Conservation (phyloP, 2,113 vertebrate species). For the Lasiurus borealis region DNA sequence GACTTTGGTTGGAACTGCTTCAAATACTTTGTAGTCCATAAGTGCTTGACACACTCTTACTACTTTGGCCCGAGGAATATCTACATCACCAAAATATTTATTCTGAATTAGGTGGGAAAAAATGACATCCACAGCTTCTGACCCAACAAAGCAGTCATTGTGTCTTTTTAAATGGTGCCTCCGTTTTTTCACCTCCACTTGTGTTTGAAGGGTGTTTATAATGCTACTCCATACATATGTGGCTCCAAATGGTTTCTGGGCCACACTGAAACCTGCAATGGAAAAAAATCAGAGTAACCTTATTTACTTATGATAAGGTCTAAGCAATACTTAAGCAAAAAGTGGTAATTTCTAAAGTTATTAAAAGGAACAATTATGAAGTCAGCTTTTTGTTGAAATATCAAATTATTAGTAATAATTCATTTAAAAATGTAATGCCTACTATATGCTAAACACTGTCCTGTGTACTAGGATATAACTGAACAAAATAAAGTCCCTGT, state of each 20-base stretch:
- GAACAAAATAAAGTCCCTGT: slow-evolving; percentile 40
- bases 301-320: background rate
- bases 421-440: background rate
- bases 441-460: background rate
- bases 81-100: slow-evolving; percentile 94
- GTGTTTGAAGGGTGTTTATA: slow-evolving; percentile 92
- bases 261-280: slow-evolving; percentile 90
- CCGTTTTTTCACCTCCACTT: slow-evolving; percentile 95
- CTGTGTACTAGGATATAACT: background rate
- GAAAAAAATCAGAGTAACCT: slow-evolving; percentile 27
- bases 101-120: slow-evolving; percentile 95
- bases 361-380: background rate
- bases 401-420: background rate
- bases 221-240: slow-evolving; percentile 97
- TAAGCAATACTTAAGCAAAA: background rate
- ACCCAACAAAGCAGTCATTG: slow-evolving; percentile 96
- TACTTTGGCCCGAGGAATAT: slow-evolving; percentile 95
- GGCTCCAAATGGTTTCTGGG: slow-evolving; percentile 95
- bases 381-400: slow-evolving; percentile 29
- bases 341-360: slow-evolving; percentile 18
- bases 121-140: slow-evolving; percentile 95
- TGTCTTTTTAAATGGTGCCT: slow-evolving; percentile 95
- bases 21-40: slow-evolving; percentile 97
- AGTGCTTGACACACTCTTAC: slow-evolving; percentile 96
- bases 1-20: slow-evolving; percentile 92